Evolutionary conservation across 1,140 invertebrate genomes (phyloP).

Genomic region (Diuraphis noxia): DNA sequence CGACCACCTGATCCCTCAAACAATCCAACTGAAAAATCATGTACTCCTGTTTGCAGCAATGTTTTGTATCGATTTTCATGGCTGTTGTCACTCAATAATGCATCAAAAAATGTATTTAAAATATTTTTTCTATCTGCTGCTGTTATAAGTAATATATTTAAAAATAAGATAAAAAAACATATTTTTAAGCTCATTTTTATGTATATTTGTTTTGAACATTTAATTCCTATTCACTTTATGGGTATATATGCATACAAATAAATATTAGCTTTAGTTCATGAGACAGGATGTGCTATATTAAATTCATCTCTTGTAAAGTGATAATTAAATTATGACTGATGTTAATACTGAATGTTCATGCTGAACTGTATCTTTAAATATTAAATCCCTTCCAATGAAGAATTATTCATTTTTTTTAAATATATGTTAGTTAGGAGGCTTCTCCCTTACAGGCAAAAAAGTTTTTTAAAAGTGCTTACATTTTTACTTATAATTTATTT

Average conservation of each 20-base stretch:
- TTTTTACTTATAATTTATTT: too few species aligned
- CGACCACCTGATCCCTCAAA: slow-evolving; percentile 36
- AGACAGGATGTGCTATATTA: slow-evolving; percentile 35
- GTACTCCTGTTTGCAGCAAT: slow-evolving; percentile 24
- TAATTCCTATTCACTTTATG: background rate
- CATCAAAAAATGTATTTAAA: slow-evolving; percentile 31
- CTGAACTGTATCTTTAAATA: background rate
- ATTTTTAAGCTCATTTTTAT: slow-evolving; percentile 34
- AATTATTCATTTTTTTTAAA: background rate
- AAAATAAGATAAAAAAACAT: slow-evolving; percentile 13
- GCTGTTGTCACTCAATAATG: background rate
- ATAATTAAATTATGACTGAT: slow-evolving; percentile 9
- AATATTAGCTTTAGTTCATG: background rate
- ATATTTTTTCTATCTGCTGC: background rate
- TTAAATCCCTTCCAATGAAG: slow-evolving; percentile 3
- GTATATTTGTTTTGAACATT: background rate
- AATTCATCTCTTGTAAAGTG: background rate
- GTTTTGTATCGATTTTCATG: slow-evolving; percentile 21
- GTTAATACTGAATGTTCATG: background rate
- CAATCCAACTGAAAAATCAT: slow-evolving; percentile 43
- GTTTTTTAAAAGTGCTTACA: too few species aligned
- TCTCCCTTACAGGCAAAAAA: background rate
- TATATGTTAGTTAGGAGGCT: background rate
- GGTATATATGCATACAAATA: background rate
- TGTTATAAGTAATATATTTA: background rate